These are phyloP conservation scores for Glyptemys insculpta DNA, from an alignment of 2,797 vertebrate species.

Conservation along the genomic window DNA sequence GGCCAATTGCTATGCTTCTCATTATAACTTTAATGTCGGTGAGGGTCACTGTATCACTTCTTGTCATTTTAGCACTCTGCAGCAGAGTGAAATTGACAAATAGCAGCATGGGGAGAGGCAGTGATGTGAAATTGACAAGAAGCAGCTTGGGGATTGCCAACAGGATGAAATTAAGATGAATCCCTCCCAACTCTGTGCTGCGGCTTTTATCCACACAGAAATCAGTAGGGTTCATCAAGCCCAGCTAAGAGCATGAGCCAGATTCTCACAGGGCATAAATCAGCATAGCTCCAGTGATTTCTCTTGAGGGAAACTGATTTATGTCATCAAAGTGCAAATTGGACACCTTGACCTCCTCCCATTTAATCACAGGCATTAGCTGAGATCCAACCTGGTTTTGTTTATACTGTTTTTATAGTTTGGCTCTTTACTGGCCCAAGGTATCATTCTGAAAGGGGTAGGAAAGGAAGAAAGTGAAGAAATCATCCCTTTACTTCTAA, in stretches of 20 bases:
- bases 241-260: neutral
- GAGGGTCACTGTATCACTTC: neutral
- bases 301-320: neutral
- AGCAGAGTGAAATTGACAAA: neutral
- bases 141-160: neutral
- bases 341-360: neutral
- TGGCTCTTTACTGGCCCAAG: neutral
- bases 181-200: neutral
- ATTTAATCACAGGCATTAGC: neutral
- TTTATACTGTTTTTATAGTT: neutral
- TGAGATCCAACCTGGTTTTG: neutral
- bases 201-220: neutral
- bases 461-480: neutral
- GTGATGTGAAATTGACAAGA: neutral
- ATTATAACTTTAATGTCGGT: rapidly evolving
- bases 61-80: rapidly evolving
- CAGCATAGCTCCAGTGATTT: neutral
- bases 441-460: neutral
- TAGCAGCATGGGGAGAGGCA: neutral
- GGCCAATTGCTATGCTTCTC: rapidly evolving
- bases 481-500: neutral
- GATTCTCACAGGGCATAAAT: neutral
- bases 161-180: rapidly evolving
- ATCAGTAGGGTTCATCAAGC: rapidly evolving
- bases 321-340: neutral